Percentiles rank a stretch among this genome's conserved stretches.
Evolutionary conservation across 2,888 invertebrate species (phyloP).

Genomic region (Trachelus troglodyta): DNA sequence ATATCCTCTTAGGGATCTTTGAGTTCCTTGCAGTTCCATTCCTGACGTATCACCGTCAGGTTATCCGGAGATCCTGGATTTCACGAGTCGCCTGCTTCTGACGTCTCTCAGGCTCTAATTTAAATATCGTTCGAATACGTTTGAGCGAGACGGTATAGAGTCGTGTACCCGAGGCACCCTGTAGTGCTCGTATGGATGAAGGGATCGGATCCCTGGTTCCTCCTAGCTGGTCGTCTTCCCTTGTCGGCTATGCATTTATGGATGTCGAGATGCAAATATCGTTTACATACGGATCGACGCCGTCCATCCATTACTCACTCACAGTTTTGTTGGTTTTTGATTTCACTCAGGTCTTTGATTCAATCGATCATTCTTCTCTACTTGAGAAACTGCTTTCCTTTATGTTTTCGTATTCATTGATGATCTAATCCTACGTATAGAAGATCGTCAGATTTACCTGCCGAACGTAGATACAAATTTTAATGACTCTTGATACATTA

Average conservation of each 20-base stretch:
- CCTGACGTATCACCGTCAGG: neutral
- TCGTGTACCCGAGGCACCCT: neutral
- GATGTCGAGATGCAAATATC: conserved; percentile 15
- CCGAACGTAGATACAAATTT: neutral
- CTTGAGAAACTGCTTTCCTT: neutral
- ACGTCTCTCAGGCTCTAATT: conserved; percentile 32
- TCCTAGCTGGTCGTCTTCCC: conserved; percentile 8
- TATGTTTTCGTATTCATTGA: neutral
- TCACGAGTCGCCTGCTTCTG: conserved; percentile 3
- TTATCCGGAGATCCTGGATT: neutral
- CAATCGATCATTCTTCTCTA: neutral
- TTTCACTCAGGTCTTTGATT: neutral
- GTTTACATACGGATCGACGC: neutral
- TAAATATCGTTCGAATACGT: conserved; percentile 31
- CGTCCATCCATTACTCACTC: neutral
- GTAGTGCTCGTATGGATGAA: conserved; percentile 7
- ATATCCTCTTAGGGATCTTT: neutral
- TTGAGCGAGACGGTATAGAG: neutral
- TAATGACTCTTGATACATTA: neutral
- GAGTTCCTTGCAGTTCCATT: neutral
- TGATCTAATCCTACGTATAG: neutral
- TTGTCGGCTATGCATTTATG: conserved; percentile 32
- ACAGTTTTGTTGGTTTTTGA: neutral
- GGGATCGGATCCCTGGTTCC: neutral
- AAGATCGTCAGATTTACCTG: neutral